Conservation (phyloP, 2,113 vertebrate genomes). For the Tympanuchus pallidicinctus region DNA sequence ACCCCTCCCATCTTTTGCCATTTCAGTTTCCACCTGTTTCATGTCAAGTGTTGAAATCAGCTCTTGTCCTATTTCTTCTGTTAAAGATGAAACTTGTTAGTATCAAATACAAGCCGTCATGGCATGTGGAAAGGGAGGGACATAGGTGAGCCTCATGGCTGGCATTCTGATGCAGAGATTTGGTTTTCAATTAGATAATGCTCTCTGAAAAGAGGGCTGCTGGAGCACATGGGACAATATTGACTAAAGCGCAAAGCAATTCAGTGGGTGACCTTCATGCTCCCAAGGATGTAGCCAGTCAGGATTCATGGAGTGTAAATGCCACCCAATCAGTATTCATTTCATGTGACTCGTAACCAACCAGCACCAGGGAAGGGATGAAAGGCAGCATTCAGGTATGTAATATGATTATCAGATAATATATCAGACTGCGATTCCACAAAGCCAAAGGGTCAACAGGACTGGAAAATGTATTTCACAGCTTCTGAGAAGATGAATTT, state of each 20-base stretch:
- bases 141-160: constrained; percentile 9
- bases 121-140: not conserved
- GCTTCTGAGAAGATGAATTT: constrained; percentile 43
- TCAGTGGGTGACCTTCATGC: constrained; percentile 68
- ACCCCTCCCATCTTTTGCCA: not conserved
- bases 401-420: constrained; percentile 72
- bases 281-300: constrained; percentile 44
- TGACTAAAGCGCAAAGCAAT: constrained; percentile 68
- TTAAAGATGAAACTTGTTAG: constrained; percentile 7
- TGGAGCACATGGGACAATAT: constrained; percentile 68
- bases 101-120: constrained; percentile 19
- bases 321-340: constrained; percentile 66
- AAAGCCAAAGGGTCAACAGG: constrained; percentile 66
- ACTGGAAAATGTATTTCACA: constrained; percentile 60
- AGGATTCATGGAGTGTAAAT: constrained; percentile 49
- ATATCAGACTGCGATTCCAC: constrained; percentile 32
- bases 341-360: not conserved
- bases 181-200: constrained; percentile 66
- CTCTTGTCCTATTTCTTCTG: not conserved
- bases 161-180: constrained; percentile 55
- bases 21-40: constrained; percentile 16
- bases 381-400: constrained; percentile 56
- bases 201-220: constrained; percentile 56
- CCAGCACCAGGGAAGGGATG: constrained; percentile 29
- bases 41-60: constrained; percentile 2